Conservation (phyloP, 2,113 vertebrate species). For the Trochalopteron elliotii region DNA sequence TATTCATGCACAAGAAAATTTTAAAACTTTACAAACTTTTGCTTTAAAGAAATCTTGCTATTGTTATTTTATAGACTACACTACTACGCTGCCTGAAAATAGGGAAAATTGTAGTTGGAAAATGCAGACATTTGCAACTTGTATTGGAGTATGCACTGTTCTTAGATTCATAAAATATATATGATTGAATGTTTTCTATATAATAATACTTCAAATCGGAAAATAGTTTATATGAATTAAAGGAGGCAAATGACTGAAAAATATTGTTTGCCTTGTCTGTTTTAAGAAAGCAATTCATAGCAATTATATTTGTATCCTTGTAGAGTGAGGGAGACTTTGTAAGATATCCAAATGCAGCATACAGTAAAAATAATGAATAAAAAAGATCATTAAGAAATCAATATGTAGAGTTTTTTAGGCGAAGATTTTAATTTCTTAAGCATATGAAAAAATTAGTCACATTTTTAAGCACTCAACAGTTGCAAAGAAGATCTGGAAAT, state of each 20-base stretch:
- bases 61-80: not conserved
- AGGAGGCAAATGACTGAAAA: not conserved
- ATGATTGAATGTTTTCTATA: not conserved
- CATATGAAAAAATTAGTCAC: not conserved
- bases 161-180: not conserved
- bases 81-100: not conserved
- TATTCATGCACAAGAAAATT: not conserved
- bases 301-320: not conserved
- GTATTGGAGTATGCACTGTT: not conserved
- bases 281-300: not conserved
- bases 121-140: not conserved
- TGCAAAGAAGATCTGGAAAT: not conserved
- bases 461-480: not conserved
- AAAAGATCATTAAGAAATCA: not conserved
- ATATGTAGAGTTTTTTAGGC: not conserved
- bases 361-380: not conserved
- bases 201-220: not conserved
- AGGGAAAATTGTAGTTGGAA: not conserved
- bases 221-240: not conserved
- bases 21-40: not conserved
- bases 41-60: not conserved
- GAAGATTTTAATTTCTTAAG: not conserved
- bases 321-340: not conserved
- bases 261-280: not conserved
- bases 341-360: not conserved